Base-by-base conservation (phyloP, 2,888 invertebrate species). In the Acrobasis consociella region DNA sequence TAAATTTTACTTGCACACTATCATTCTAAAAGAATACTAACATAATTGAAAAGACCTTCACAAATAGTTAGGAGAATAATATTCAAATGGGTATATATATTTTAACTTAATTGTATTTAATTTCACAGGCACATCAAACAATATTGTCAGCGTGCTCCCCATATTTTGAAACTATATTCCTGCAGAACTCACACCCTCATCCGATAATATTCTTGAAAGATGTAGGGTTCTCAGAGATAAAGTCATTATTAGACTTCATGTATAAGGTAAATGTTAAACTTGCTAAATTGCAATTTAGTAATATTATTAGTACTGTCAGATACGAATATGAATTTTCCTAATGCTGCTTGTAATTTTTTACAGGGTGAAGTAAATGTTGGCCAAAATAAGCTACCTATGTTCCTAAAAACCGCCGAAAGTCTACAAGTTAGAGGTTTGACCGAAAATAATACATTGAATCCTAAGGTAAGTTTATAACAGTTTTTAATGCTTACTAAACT, bases 131-230 rank as follows among this genome's bases (percentile, higher is more conserved):
- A 83, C 98, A 98, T 93, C 97, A 97, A 93, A 97, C 97, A 75
- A 97, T 98, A 90, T 94, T 98, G 76, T 97, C 97, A 68, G 98
- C 97, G 78, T 98, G 97, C 93, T 97, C 97, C 93, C 97, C 97
- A 71, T 98, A 97, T 93, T 98, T 98, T 91, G 97, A 98, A 94
- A 97, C 94, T 86, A 96, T 97, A 93, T 97, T 97, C 92, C 94
- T 97, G 82, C 96, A 97, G 92, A 97, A 97, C 87, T 94, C 94
- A 75, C 97, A 97, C 93, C 97, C 97, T 81, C 97, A 97, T 93
- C 97, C 97, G 67, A 97, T 97, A 85, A 97, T 97, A 92, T 97
- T 97, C 91, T 95, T 97, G 83, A 97, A 97, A 95, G 97, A 97
- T 95, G 97, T 97, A 85, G 95, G 96, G 93, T 96, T 95, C 85